These are phyloP conservation scores for Deroptyus accipitrinus DNA, from an alignment of 2,113 vertebrate genomes.

Conservation along the genomic window DNA sequence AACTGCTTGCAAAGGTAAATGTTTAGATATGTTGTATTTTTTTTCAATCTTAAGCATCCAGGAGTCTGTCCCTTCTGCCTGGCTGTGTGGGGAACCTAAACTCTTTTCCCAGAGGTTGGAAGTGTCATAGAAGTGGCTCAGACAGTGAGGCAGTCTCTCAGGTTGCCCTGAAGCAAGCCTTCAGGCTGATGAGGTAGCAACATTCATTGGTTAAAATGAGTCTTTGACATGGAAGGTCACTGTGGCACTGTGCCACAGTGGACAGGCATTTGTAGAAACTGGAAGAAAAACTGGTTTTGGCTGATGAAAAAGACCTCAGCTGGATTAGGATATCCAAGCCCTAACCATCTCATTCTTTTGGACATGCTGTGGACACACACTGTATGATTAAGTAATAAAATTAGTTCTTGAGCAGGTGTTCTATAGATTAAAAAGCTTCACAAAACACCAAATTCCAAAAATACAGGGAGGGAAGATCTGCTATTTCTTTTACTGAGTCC, in stretches of 20 bases:
- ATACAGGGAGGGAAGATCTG: background rate
- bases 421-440: background rate
- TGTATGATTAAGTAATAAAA: background rate
- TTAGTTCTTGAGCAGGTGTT: background rate
- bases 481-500: background rate
- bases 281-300: background rate
- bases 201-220: background rate
- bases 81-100: background rate
- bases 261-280: background rate
- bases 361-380: background rate
- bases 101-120: background rate
- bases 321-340: background rate
- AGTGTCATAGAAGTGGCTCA: background rate
- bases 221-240: background rate
- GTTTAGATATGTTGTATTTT: background rate
- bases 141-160: background rate
- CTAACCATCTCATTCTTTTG: background rate
- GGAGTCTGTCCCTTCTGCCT: background rate
- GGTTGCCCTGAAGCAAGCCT: background rate
- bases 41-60: background rate
- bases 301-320: background rate
- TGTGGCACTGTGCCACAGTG: background rate
- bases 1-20: constrained; percentile 84
- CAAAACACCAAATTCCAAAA: background rate
- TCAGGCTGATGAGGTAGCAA: background rate